Conservation (phyloP, 2,797 vertebrate genomes). For the Cygnus olor region DNA sequence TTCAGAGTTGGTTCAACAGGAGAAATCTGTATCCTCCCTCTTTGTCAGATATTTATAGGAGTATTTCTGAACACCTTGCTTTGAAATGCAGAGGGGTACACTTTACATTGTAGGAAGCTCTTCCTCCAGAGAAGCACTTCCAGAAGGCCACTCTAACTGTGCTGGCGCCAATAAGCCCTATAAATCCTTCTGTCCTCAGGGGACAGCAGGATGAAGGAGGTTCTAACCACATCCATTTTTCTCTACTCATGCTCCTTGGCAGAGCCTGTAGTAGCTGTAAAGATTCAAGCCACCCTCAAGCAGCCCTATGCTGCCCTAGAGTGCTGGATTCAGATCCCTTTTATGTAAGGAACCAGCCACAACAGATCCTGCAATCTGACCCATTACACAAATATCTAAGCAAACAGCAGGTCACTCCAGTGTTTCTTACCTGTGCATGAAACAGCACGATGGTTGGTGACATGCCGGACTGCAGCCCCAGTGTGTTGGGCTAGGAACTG, state of each 20-base stretch:
- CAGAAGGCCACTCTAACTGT: conserved; percentile 11
- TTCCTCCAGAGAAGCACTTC: conserved; percentile 29
- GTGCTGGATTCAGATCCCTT: background rate
- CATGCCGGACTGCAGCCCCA: background rate
- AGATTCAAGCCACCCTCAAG: conserved; percentile 1
- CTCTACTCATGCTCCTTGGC: background rate
- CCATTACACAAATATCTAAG: conserved; percentile 9
- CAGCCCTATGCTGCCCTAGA: background rate
- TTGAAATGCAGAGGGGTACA: conserved; percentile 12
- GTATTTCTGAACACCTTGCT: conserved; percentile 19
- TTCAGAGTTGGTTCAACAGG: conserved; percentile 8
- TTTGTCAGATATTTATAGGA: background rate
- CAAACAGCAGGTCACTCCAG: conserved; percentile 27
- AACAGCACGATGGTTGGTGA: background rate
- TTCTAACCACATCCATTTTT: conserved; percentile 38
- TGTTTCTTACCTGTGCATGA: background rate
- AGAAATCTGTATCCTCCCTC: background rate
- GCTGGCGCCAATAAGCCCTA: background rate
- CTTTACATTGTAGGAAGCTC: conserved; percentile 4
- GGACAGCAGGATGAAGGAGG: conserved; percentile 27
- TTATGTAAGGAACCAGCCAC: background rate
- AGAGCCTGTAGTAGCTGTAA: background rate
- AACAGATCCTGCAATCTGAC: background rate
- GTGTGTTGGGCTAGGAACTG: background rate
- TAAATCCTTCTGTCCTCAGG: conserved; percentile 40